phyloP scores from a whole-genome alignment of 2,797 vertebrate genomes.

The Myotis findleyi region DNA sequence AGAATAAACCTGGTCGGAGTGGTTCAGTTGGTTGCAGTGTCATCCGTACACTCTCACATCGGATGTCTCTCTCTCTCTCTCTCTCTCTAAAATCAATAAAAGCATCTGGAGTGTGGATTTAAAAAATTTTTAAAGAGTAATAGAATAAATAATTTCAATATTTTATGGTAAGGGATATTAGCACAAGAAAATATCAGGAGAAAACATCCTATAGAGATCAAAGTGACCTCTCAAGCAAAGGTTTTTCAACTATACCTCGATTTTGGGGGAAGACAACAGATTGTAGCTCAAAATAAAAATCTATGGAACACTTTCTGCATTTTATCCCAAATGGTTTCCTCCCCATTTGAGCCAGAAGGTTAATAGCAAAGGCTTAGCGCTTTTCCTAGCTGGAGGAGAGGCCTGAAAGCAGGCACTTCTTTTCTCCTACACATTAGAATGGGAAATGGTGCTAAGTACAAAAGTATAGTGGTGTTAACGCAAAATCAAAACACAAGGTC shows the following conservation, averaged over 20 bases:
- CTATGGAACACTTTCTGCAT: neutral
- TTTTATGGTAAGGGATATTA: constrained; percentile 29
- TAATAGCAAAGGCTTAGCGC: neutral
- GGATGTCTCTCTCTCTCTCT: neutral
- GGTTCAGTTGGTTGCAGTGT: neutral
- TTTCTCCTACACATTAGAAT: constrained; percentile 26
- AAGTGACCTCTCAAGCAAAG: constrained; percentile 48
- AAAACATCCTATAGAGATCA: neutral
- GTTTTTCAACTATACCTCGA: constrained; percentile 36
- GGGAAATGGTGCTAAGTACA: constrained; percentile 3
- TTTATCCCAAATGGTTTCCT: constrained; percentile 26
- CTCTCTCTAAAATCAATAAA: neutral
- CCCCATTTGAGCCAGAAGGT: constrained; percentile 32
- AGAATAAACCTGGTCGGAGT: neutral
- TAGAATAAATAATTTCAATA: constrained; percentile 12
- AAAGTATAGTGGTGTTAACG: constrained; percentile 49
- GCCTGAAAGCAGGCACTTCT: neutral
- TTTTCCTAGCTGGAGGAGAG: neutral
- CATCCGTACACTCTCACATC: neutral
- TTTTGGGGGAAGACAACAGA: neutral
- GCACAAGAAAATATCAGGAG: constrained; percentile 42
- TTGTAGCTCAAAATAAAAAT: constrained; percentile 49
- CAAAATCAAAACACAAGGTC: constrained; percentile 67
- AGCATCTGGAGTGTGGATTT: neutral
- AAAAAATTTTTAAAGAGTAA: neutral